Base-by-base conservation (phyloP, 2,888 invertebrate genomes). In the Agonopterix arenella region DNA sequence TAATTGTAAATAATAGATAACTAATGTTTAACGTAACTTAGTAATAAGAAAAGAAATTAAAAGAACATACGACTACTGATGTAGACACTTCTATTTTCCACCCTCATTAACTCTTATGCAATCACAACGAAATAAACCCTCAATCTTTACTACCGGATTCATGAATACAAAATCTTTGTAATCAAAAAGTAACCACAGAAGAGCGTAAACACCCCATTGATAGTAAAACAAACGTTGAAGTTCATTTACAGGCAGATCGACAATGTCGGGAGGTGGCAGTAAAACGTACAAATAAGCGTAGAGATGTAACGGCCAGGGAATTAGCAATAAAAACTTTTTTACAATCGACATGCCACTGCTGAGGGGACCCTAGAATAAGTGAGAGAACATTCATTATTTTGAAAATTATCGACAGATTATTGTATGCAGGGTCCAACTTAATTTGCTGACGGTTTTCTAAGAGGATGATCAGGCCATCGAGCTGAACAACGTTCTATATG, bases 271-370 rank as follows among this genome's bases (percentile, higher is more conserved):
- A 51, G 62, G 56, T 52, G 58, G 70, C 62, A 62, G 68, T 73
- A 77, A 54, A 81, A 70, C 58, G 59, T 64, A 56, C 62, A 59
- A 66, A 58, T 63, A 69, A 71, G 62, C 62, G 62, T 52, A 55
- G 57, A 62, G 59, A 63, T 66, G 68, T 62, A 72, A 68, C 57
- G 59, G 61, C 64, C 58, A 48, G 62, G 66, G 76, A 80, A 86
- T 86, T 83, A 84, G 82, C 80, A 72, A 80, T 88, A 86, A 86
- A 86, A 88, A 86, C 84, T 85, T 86, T 84, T 84, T 83, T 83
- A 84, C 82, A 79, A 73, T 82, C 77, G 68, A 69, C 75, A 53
- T 62, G 54, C 28, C 28, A 1, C 55, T 56, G 58, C 52, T 57
- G 66, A 66, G 66, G 59, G 62, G 57, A 51, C 55, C 38, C 51